Conservation (phyloP, 2,113 vertebrate species). For the Osmerus eperlanus region DNA sequence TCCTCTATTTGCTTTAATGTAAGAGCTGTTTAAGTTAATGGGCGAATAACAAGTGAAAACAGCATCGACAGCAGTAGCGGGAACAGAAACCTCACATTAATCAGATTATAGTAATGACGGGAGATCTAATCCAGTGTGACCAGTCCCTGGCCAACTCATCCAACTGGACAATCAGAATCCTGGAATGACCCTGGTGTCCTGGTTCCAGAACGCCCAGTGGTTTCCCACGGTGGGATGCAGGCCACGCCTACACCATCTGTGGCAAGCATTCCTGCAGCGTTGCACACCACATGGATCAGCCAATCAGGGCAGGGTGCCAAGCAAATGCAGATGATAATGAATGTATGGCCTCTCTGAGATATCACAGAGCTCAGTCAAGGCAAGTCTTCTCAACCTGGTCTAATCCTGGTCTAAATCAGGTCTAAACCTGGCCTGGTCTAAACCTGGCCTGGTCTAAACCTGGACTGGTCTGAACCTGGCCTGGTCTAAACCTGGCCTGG, state of each 20-base stretch:
- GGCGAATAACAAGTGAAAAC: too few species aligned
- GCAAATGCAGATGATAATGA: slow-evolving; percentile 16
- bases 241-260: slow-evolving; percentile 46
- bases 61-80: too few species aligned
- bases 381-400: too few species aligned
- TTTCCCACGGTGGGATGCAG: slow-evolving; percentile 48
- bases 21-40: too few species aligned
- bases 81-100: not conserved
- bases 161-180: slow-evolving; percentile 22
- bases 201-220: slow-evolving; percentile 29
- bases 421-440: too few species aligned
- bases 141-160: not conserved
- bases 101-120: slow-evolving; percentile 23
- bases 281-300: slow-evolving; percentile 20
- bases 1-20: too few species aligned
- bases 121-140: slow-evolving; percentile 36
- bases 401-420: too few species aligned
- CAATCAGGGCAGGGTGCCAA: slow-evolving; percentile 25
- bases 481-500: too few species aligned
- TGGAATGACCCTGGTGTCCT: slow-evolving; percentile 13
- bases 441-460: too few species aligned
- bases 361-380: not conserved
- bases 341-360: not conserved
- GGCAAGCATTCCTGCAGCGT: slow-evolving; percentile 29
- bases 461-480: too few species aligned